These are phyloP conservation scores for Pantelozetes paolii DNA, from an alignment of 2,888 invertebrate genomes.

Conservation along the genomic window DNA sequence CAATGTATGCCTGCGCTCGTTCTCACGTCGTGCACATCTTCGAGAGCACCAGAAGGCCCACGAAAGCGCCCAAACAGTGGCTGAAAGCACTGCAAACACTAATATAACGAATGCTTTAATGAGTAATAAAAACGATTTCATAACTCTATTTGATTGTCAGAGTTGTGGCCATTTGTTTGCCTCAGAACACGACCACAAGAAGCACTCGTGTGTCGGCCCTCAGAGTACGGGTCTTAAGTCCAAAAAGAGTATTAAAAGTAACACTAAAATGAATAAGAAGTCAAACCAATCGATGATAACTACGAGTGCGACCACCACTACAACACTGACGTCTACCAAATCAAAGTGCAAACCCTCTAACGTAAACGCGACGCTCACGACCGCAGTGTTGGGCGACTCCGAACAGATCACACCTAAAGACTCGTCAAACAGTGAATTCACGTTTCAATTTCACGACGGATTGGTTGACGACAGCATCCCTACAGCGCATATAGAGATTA, in stretches of 20 bases:
- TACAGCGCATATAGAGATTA: conserved; percentile 47
- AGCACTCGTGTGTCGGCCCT: neutral
- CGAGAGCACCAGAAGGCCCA: conserved; percentile 53
- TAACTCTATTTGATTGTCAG: conserved; percentile 36
- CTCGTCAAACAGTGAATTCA: conserved; percentile 33
- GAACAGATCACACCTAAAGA: conserved; percentile 22
- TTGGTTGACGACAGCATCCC: conserved; percentile 42
- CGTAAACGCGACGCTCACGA: conserved; percentile 24
- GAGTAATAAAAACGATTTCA: conserved; percentile 38
- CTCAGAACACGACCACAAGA: conserved; percentile 21
- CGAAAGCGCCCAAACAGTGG: conserved; percentile 36
- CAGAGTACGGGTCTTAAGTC: neutral
- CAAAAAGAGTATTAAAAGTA: neutral
- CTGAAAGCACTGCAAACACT: neutral
- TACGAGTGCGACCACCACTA: neutral
- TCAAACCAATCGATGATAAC: neutral
- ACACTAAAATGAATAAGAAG: neutral
- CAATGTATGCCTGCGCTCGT: conserved; percentile 52
- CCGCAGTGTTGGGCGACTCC: neutral
- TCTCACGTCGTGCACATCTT: conserved; percentile 52
- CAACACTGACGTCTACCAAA: neutral
- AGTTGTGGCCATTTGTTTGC: conserved; percentile 37
- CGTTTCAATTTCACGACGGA: conserved; percentile 27
- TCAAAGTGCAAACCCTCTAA: neutral
- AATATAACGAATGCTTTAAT: neutral